Conservation (phyloP, 2,113 vertebrate genomes). For the Trematocara nigrifrons region DNA sequence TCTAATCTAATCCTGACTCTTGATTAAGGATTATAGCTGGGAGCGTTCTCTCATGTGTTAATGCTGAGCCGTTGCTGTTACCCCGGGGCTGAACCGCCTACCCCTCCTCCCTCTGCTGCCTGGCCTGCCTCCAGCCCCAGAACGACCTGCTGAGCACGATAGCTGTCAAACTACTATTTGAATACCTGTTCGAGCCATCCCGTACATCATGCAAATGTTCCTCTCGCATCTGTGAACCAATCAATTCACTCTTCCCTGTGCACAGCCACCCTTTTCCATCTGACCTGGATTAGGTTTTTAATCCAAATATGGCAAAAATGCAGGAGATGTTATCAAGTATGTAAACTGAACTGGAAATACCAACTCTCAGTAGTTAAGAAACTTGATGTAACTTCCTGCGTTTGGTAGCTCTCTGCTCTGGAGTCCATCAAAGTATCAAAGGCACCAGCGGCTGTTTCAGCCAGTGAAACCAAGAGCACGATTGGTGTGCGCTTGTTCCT, state of each 20-base stretch:
- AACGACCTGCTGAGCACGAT: neutral
- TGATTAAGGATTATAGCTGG: slow-evolving; percentile 58
- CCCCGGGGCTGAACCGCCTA: neutral
- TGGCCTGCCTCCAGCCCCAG: neutral
- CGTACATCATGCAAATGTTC: slow-evolving; percentile 29
- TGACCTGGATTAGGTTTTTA: neutral
- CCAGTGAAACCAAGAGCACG: neutral
- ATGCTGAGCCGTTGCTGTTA: neutral
- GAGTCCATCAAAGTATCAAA: neutral
- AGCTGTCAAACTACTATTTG: slow-evolving; percentile 24
- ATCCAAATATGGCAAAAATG: neutral
- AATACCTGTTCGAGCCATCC: neutral
- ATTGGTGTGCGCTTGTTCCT: slow-evolving; percentile 24
- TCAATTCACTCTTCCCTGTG: neutral
- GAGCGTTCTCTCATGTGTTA: neutral
- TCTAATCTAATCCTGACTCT: slow-evolving; percentile 60
- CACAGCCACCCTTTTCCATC: neutral
- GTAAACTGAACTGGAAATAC: neutral
- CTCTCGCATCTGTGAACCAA: neutral
- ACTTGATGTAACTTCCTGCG: neutral
- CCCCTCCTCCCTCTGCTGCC: neutral
- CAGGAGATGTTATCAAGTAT: neutral
- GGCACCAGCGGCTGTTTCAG: neutral
- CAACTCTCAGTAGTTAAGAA: neutral
- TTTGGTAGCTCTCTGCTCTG: neutral